Conservation (phyloP, 1,140 invertebrate species). For the Drosophila lacertosa region DNA sequence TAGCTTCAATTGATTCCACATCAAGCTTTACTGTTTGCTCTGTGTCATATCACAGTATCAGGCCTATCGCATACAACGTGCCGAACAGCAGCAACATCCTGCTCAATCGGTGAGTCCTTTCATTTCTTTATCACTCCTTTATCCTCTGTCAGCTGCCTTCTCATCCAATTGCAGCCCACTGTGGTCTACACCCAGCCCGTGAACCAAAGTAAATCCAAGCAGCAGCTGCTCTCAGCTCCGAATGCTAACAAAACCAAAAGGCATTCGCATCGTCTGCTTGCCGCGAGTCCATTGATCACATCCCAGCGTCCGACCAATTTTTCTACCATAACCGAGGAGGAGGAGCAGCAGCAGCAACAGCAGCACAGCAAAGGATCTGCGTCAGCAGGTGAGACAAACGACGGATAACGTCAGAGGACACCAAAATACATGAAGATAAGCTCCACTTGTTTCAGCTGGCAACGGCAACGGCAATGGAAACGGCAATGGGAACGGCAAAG, state of each 20-base stretch:
- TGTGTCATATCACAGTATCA: conserved; percentile 76
- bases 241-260: conserved; percentile 29
- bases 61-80: conserved; percentile 48
- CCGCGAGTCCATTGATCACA: conserved; percentile 66
- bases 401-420: neutral
- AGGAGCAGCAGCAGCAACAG: conserved; percentile 61
- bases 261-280: conserved; percentile 55
- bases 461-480: conserved; percentile 28
- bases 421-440: neutral
- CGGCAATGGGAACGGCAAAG: conserved; percentile 26
- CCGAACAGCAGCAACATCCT: conserved; percentile 42
- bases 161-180: conserved; percentile 37
- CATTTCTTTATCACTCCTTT: conserved; percentile 16
- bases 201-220: conserved; percentile 58
- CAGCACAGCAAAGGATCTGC: conserved; percentile 27
- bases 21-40: conserved; percentile 70
- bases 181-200: conserved; percentile 59
- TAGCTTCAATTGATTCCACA: neutral
- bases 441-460: conserved; percentile 12
- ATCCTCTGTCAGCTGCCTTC: neutral
- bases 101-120: conserved; percentile 53
- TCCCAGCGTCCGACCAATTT: conserved; percentile 71
- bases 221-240: conserved; percentile 20
- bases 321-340: conserved; percentile 75
- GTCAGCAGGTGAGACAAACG: conserved; percentile 1